A percentile compares a stretch with the other conserved stretches of the same genome.
Evolutionary conservation across 2,113 vertebrate species (phyloP).

Genomic region (Cheirogaleus medius): DNA sequence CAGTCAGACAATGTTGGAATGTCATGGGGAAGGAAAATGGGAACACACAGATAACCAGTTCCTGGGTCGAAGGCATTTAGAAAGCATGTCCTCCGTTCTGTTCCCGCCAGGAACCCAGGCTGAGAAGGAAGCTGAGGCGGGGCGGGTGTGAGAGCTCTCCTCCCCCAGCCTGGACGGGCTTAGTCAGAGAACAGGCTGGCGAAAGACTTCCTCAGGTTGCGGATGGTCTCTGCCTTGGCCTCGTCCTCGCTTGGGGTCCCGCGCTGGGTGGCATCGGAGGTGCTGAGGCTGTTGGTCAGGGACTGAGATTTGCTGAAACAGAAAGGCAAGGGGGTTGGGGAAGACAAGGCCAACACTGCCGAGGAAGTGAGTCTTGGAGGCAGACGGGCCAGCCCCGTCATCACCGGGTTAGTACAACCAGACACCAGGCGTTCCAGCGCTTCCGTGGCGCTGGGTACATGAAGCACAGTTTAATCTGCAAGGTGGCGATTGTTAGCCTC

Average conservation of each 20-base stretch:
- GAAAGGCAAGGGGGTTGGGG: slow-evolving; percentile 60
- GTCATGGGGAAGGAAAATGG: slow-evolving; percentile 30
- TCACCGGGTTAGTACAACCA: rapidly evolving
- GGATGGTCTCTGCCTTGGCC: slow-evolving; percentile 97
- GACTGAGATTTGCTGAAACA: slow-evolving; percentile 96
- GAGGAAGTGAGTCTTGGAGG: background rate
- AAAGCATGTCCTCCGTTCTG: slow-evolving; percentile 33
- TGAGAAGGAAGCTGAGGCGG: slow-evolving; percentile 49
- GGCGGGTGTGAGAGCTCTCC: background rate
- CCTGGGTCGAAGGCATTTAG: slow-evolving; percentile 40
- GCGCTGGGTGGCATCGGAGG: slow-evolving; percentile 88
- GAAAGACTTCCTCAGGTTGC: slow-evolving; percentile 96
- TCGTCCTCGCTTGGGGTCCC: slow-evolving; percentile 92
- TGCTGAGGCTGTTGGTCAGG: slow-evolving; percentile 94
- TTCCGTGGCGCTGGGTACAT: rapidly evolving
- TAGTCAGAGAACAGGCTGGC: slow-evolving; percentile 98
- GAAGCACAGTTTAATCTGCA: too few species aligned
- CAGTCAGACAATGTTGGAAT: background rate
- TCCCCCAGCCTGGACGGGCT: background rate
- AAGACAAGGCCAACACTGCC: background rate
- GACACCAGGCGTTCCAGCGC: background rate
- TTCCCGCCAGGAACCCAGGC: slow-evolving; percentile 38
- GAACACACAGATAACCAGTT: background rate
- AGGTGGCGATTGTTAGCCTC: background rate
- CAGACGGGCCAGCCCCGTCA: background rate